Evolutionary conservation across 1,140 invertebrate species (phyloP), one percentile per base, ranked within the genome.

Genomic region (Marisa cornuarietis): DNA sequence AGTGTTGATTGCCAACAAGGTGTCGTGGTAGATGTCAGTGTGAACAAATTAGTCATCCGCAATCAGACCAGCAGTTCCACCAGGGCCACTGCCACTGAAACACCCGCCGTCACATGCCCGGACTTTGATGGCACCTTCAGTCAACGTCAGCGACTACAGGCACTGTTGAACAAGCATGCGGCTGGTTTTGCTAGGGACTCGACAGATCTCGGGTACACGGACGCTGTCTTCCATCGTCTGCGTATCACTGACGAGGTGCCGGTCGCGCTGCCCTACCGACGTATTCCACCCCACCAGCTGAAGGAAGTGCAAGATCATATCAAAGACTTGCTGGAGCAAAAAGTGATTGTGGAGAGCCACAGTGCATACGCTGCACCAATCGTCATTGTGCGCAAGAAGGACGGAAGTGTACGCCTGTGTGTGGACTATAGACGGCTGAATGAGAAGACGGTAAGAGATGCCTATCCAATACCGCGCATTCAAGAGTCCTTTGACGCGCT

Each of bases 371-470:
- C 79, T 16, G 68, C 74, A 11, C 82, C 81, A 26, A 65, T 83
- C 2, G 81, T 85, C 16, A 11, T 81, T 0, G 80, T 82, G 42
- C 65, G 73, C n/a, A 85, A 85, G 74, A 86, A 85, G 68, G 79
- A 81, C 61, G 71, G 79, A 4, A 63, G 31, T 72, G 3, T 79
- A 18, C 42, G 81, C 42, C 54, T 85, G 18, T 83, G 83, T 71
- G 78, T 85, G 11, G 83, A 85, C 73, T 86, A 82, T 54, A 76
- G 81, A 26, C 72, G 73, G 75, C 31, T 83, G 24, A 86, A 83
- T 49, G 26, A 20, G 13, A 51, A 77, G 20, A 84, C 80, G 14
- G 51, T 71, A 4, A 69, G 75, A 2, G 76, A 78, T 79, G 65
- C 76, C 14, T 79, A 79, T 42, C 83, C 82, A 1, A 54, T 84